Base-by-base conservation (phyloP, 2,888 invertebrate species). In the Odontomyia ornata region DNA sequence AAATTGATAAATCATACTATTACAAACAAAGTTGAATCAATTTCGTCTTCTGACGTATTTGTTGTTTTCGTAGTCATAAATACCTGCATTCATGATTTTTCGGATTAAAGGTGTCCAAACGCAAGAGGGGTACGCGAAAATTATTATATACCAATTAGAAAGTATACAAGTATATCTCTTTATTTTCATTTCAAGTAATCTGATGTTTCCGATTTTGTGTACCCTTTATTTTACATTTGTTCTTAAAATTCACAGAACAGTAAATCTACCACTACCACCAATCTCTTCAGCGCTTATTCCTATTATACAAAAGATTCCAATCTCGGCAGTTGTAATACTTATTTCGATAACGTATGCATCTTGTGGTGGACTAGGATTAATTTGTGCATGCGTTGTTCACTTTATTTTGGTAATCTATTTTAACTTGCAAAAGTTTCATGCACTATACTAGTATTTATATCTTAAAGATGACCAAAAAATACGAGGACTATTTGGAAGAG, bases 321-420 rank as follows among this genome's bases (percentile, higher is more conserved):
- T 92, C 79, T 85, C 92, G 0, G 91, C 92, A 64, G 91, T 92
- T 13, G 89, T 89, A 0, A 84, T 91, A 1, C 86, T 94, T 0
- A 84, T 93, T 25, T 89, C 90, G 47, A 87, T 93, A 4, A 90
- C 90, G 21, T 88, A 91, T 15, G 86, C 90, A 15, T 91, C 94
- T 0, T 94, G 94, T 83, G 95, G 95, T 3, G 93, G 93, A 1
- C 87, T 95, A 5, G 91, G 93, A 0, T 87, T 95, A 72, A 87
- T 89, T 7, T 86, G 91, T 9, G 93, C 92, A 0, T 89, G 90
- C 3, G 87, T 90, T 0, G 91, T 93, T 83, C 93, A 93, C 83
- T 91, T 92, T 57, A 88, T 93, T 78, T 89, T 92, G 89, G 93
- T 93, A 81, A 85, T 83, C 80, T 15, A 27, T 47, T 43, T 75